Conservation (phyloP, 2,888 invertebrate species). For the Drosophila kambysellisi region DNA sequence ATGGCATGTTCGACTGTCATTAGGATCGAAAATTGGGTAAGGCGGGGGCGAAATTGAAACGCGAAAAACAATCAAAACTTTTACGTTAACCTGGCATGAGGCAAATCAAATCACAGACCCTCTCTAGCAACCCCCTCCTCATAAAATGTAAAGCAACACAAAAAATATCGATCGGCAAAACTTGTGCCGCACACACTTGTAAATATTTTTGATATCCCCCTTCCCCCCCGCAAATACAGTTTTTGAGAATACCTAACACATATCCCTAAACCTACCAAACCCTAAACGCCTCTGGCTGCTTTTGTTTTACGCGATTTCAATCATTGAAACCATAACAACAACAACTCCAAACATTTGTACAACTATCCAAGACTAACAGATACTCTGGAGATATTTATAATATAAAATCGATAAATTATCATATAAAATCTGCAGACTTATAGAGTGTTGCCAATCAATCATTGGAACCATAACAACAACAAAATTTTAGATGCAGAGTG, state of each 20-base stretch:
- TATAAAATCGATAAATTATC: not conserved
- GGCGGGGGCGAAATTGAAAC: constrained; percentile 60
- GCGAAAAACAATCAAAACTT: constrained; percentile 79
- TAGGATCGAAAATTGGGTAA: constrained; percentile 25
- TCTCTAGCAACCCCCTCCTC: not conserved
- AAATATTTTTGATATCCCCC: constrained; percentile 22
- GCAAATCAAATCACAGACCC: constrained; percentile 28
- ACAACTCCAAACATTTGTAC: not conserved
- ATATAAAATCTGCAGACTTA: not conserved
- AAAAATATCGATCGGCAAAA: constrained; percentile 46
- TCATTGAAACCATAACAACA: constrained; percentile 60
- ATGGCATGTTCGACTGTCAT: constrained; percentile 74
- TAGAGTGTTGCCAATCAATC: not conserved
- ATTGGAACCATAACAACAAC: not conserved
- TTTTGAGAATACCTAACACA: too few species aligned
- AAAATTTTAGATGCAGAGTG: too few species aligned
- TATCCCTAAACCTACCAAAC: not conserved
- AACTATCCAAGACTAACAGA: not conserved
- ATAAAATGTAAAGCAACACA: constrained; percentile 22
- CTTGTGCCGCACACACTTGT: constrained; percentile 36
- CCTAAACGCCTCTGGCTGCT: constrained; percentile 22
- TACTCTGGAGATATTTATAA: not conserved
- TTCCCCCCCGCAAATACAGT: not conserved
- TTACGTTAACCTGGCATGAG: constrained; percentile 34
- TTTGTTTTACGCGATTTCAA: constrained; percentile 79